These are phyloP conservation scores for Trichacis sp. DNA, from an alignment of 2,888 invertebrate species.

Conservation along the genomic window DNA sequence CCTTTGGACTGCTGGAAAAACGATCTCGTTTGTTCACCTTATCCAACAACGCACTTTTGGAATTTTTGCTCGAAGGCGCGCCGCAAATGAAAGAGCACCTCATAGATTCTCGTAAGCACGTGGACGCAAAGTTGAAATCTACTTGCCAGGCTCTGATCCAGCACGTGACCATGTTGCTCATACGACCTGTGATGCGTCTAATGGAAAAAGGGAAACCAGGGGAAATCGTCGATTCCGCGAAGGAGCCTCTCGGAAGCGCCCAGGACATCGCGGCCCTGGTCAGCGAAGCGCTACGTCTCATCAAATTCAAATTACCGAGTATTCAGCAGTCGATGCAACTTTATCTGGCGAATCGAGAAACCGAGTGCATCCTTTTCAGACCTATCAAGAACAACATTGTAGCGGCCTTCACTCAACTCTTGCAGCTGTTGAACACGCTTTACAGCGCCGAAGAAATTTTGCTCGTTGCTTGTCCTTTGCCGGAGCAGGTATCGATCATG, in stretches of 20 bases:
- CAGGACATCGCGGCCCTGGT: constrained; percentile 81
- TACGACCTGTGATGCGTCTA: constrained; percentile 80
- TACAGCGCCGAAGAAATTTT: constrained; percentile 86
- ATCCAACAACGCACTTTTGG: constrained; percentile 91
- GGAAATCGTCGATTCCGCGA: constrained; percentile 69
- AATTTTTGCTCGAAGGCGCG: constrained; percentile 92
- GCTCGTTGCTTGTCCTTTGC: constrained; percentile 90
- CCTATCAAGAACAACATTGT: constrained; percentile 95
- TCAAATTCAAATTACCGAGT: constrained; percentile 83
- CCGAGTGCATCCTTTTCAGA: constrained; percentile 95
- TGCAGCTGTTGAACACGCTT: constrained; percentile 80
- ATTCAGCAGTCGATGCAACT: constrained; percentile 93
- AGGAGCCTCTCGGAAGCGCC: constrained; percentile 72
- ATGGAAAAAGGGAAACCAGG: constrained; percentile 76
- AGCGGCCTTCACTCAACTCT: constrained; percentile 86
- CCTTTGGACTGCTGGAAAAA: constrained; percentile 81
- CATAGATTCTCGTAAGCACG: constrained; percentile 94
- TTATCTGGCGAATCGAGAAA: constrained; percentile 95
- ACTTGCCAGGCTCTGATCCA: constrained; percentile 91
- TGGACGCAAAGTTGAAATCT: constrained; percentile 90
- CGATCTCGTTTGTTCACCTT: constrained; percentile 84
- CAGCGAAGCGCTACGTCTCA: constrained; percentile 81
- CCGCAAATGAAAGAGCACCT: constrained; percentile 93
- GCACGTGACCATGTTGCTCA: constrained; percentile 80
- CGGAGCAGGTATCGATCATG: constrained; percentile 92